These are phyloP conservation scores for Folsomia manolachei DNA, from an alignment of 2,888 invertebrate species.

Conservation along the genomic window DNA sequence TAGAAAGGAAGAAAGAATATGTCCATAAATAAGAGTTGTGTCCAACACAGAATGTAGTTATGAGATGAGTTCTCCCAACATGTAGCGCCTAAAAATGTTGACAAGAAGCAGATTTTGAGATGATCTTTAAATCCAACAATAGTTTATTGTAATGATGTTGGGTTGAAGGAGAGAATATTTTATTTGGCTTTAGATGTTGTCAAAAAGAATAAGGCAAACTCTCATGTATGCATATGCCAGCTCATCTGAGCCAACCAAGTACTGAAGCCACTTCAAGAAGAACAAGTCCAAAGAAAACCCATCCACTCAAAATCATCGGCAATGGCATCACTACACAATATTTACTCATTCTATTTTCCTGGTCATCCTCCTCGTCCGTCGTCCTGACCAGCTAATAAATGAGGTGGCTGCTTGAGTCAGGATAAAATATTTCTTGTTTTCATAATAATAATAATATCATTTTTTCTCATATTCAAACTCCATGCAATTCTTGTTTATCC, in stretches of 20 bases:
- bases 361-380: constrained; percentile 3
- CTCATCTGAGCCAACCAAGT: neutral
- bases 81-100: constrained; percentile 14
- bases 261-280: constrained; percentile 4
- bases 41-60: constrained; percentile 14
- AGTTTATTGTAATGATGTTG: constrained; percentile 13
- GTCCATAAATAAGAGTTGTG: constrained; percentile 14
- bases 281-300: too few relatives aligned
- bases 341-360: constrained; percentile 7
- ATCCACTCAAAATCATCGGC: neutral
- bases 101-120: constrained; percentile 17
- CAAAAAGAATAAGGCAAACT: neutral
- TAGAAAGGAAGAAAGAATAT: constrained; percentile 10
- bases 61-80: constrained; percentile 17
- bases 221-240: neutral
- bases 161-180: constrained; percentile 9
- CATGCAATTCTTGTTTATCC: too few relatives aligned
- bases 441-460: neutral
- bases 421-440: constrained; percentile 19
- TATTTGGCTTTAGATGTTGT: constrained; percentile 13
- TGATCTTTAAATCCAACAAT: constrained; percentile 21
- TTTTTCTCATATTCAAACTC: too few relatives aligned
- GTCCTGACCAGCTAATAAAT: constrained; percentile 16
- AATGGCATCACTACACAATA: too few relatives aligned
- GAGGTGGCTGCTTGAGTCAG: constrained; percentile 14